phyloP scores from a whole-genome alignment of 2,113 vertebrate species.

The Pluvianellus socialis region DNA sequence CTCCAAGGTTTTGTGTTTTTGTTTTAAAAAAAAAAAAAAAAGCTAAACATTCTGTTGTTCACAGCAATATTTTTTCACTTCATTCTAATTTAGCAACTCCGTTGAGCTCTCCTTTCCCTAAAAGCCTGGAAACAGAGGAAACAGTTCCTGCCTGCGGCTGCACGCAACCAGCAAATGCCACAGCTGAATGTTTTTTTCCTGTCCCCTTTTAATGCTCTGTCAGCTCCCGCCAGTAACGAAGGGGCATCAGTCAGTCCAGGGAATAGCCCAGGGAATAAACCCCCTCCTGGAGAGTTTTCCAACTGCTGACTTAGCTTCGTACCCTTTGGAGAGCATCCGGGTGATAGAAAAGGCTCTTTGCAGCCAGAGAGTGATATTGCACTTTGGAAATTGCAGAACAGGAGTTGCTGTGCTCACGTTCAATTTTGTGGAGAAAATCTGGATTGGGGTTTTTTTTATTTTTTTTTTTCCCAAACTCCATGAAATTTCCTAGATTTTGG shows the following conservation, averaged over 20 bases:
- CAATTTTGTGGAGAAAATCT: rapidly evolving
- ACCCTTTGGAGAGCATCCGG: background rate
- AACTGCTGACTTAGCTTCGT: background rate
- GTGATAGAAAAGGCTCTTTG: background rate
- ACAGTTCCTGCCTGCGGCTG: conserved; percentile 68
- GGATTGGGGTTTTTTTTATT: background rate
- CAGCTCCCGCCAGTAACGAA: conserved; percentile 15
- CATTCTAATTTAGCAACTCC: conserved; percentile 71
- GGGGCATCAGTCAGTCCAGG: background rate
- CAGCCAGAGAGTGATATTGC: background rate
- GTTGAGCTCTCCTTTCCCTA: conserved; percentile 46
- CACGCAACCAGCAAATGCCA: conserved; percentile 56
- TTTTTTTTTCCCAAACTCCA: background rate
- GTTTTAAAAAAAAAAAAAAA: background rate
- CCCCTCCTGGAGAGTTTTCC: background rate
- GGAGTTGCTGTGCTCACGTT: background rate
- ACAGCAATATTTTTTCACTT: conserved; percentile 39
- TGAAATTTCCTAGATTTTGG: too few relatives aligned
- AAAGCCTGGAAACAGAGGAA: conserved; percentile 69
- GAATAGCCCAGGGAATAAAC: background rate
- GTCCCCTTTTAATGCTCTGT: conserved; percentile 56
- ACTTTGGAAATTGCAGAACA: background rate
- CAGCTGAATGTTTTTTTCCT: conserved; percentile 71
- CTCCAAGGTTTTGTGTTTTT: conserved; percentile 14
- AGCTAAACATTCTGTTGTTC: conserved; percentile 27